Evolutionary conservation across 2,113 vertebrate genomes (phyloP).

Genomic region (Triplophysa siluroides): DNA sequence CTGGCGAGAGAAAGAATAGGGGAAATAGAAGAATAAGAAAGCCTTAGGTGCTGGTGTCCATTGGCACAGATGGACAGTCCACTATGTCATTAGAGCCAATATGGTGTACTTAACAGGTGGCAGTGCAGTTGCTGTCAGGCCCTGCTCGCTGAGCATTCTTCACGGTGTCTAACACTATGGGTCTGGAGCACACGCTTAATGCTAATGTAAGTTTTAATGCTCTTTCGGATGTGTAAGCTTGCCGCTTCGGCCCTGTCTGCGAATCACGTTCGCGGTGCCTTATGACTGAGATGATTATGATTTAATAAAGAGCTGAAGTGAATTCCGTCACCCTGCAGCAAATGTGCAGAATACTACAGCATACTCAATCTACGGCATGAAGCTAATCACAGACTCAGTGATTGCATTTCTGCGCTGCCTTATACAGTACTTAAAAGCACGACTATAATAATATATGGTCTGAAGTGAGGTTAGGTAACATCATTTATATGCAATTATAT

Average conservation of each 20-base stretch:
- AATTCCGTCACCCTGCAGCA: constrained; percentile 22
- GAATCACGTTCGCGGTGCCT: constrained; percentile 56
- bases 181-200: constrained; percentile 64
- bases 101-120: constrained; percentile 72
- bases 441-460: neutral
- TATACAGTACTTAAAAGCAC: neutral
- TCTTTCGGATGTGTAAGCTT: constrained; percentile 74
- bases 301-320: constrained; percentile 59
- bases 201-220: constrained; percentile 73
- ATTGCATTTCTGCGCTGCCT: neutral
- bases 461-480: constrained; percentile 6
- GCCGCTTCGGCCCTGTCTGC: constrained; percentile 52
- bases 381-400: constrained; percentile 17
- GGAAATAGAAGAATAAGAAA: constrained; percentile 53
- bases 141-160: neutral
- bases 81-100: constrained; percentile 74
- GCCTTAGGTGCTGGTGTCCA: constrained; percentile 57
- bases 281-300: constrained; percentile 55
- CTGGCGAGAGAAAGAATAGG: constrained; percentile 43
- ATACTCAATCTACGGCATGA: neutral
- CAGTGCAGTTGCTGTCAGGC: constrained; percentile 62
- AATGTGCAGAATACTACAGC: constrained; percentile 6
- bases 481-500: constrained; percentile 25
- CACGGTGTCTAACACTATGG: neutral
- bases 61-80: constrained; percentile 66